Evolutionary conservation across 1,140 invertebrate genomes (phyloP).

Genomic region (Lepidostoma basale): DNA sequence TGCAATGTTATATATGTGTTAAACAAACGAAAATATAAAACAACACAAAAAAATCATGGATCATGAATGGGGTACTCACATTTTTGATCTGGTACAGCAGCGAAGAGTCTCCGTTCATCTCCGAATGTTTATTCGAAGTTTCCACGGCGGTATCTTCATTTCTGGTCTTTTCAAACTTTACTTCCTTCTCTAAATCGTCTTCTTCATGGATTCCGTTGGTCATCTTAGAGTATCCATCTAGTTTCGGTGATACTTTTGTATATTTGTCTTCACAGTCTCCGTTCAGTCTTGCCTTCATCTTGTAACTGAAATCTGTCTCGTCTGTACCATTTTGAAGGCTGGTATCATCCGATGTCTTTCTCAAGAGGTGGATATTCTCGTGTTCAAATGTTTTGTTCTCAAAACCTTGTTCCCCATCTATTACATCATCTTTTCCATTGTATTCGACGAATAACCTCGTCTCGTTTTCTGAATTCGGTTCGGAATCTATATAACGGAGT

Average conservation of each 20-base stretch:
- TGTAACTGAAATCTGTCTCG: conserved; percentile 7
- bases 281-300: conserved; percentile 12
- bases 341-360: conserved; percentile 45
- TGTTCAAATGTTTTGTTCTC: conserved; percentile 62
- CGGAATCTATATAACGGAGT: conserved; percentile 42
- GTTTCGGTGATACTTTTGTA: not conserved
- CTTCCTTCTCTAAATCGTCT: not conserved
- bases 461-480: conserved; percentile 41
- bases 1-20: too few species aligned
- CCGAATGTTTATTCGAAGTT: conserved; percentile 32
- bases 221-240: conserved; percentile 12
- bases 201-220: conserved; percentile 4
- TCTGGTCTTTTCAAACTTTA: conserved; percentile 3
- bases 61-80: conserved; percentile 29
- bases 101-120: conserved; percentile 31
- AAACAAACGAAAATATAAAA: not conserved
- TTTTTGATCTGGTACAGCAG: conserved; percentile 26
- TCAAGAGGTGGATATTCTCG: conserved; percentile 55
- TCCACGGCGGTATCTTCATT: conserved; percentile 22
- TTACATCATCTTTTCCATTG: conserved; percentile 33
- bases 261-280: not conserved
- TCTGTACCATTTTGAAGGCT: conserved; percentile 3
- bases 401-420: conserved; percentile 53
- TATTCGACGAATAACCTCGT: conserved; percentile 36
- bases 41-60: conserved; percentile 1